Percentiles rank a stretch among this genome's conserved stretches.
Conservation (phyloP, 2,113 vertebrate genomes). For the Bufo gargarizans region DNA sequence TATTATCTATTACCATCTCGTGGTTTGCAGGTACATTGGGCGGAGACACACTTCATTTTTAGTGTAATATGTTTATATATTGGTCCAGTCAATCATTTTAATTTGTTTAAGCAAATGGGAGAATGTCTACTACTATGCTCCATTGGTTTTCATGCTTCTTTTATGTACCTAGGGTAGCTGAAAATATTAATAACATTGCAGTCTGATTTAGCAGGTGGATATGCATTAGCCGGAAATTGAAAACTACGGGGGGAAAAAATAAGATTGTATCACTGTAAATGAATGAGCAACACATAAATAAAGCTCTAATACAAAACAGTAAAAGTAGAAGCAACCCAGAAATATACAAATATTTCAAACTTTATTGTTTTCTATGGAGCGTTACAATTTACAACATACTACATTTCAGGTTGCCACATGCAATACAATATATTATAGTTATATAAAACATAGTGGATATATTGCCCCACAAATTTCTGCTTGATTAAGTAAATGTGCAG, state of each 20-base stretch:
- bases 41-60: background rate
- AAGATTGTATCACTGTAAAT: background rate
- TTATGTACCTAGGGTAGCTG: background rate
- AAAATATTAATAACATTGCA: background rate
- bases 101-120: background rate
- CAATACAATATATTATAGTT: background rate
- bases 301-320: background rate
- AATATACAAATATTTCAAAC: slow-evolving; percentile 26
- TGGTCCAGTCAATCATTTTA: background rate
- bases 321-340: background rate
- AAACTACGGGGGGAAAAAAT: slow-evolving; percentile 16
- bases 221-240: slow-evolving; percentile 10
- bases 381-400: background rate
- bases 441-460: background rate
- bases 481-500: slow-evolving; percentile 4
- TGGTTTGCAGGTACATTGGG: background rate
- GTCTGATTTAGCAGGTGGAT: background rate
- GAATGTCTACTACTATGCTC: background rate
- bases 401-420: background rate
- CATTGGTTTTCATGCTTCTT: background rate
- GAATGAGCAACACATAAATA: background rate
- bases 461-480: slow-evolving; percentile 1
- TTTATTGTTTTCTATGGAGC: slow-evolving; percentile 21
- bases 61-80: background rate
- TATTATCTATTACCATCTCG: background rate